Base-by-base conservation (phyloP, 2,888 invertebrate genomes). In the Thymelicus lineola region DNA sequence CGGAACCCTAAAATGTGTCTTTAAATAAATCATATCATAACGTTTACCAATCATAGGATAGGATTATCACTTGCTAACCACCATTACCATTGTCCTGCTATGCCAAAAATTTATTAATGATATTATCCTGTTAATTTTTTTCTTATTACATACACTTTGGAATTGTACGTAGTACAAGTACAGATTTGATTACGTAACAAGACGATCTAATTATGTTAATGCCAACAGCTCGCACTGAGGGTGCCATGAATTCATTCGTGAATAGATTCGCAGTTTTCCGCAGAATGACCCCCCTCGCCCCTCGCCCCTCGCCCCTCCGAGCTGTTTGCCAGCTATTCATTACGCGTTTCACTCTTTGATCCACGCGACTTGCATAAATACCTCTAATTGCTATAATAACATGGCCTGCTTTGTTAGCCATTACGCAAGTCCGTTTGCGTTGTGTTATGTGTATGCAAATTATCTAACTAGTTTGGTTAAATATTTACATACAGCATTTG, bases 351-450 rank as follows among this genome's bases (percentile, higher is more conserved):
- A 61, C 67, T 61, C 67, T 67, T 67, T 61, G 61, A 61, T 67
- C 55, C 55, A 35, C 48, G 53, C 66, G 42, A 67, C 55, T 67
- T 61, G 67, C 61, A 61, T 67, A 67, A 67, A 67, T 61, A 45
- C 28, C 53, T 38, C 61, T 67, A 61, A 67, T 67, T 60, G 61
- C 45, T 61, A 62, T 68, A 68, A 68, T 46, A 55, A 68, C 67
- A 45, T 15, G 46, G 53, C 20, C 28, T 38, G 66, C 66, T 50
- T 63, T 66, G 66, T 58, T 61, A 45, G 45, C 35, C 35, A 53
- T 17, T 61, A 35, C 50, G 53, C 42, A 50, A 42, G 60, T 53
- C 35, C 28, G 61, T 55, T 55, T 55, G 55, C 28, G 55, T 46
- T 48, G 35, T n/a, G n/a, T n/a, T n/a, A n/a, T n/a, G n/a, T 50